Evolutionary conservation across 2,797 vertebrate genomes (phyloP), one percentile per base, ranked within the genome.

Genomic region (Bradypodion ventrale): DNA sequence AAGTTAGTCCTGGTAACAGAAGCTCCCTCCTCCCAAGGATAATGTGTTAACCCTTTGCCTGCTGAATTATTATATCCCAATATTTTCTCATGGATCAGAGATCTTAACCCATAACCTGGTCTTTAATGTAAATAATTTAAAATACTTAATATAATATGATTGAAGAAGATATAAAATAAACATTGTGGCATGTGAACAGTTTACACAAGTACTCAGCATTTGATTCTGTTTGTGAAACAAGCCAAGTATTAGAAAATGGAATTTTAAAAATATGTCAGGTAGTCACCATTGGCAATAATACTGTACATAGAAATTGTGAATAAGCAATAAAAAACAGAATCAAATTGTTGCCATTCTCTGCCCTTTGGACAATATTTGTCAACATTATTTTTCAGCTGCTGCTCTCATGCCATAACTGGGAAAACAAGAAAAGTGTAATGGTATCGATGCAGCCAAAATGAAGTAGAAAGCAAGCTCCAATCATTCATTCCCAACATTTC

Each of bases 381-480:
- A 95, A 94, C 91, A 88, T 92, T 91, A 76, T 88, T 93, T 91
- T 83, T 93, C 85, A 92, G 89, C 91, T 94, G 91, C 93, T 93
- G 91, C 88, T 94, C 78, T 92, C 74, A 84, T 85, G 89, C 91
- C 87, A 88, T 94, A 91, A 94, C 89, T 87, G 91, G 75, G 62
- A 65, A 92, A 89, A 91, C 93, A 95, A 59, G 69, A 44, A 76
- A 85, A 13, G 59, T 90, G 75, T 87, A 92, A 92, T 86, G 84
- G 83, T 83, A 73, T 88, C 80, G 83, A 84, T 60, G 25, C 85
- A 92, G 92, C 87, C 91, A 92, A 81, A 88, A 85, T 88, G 88
- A 65, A 10, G 56, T 73, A 19, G 32, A 29, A 77, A 77, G 44
- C 46, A 49, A 70, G 86, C 46, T 72, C 86, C 88, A 88, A 77